Conservation (phyloP, 2,888 invertebrate species). For the Hylaea fasciaria region DNA sequence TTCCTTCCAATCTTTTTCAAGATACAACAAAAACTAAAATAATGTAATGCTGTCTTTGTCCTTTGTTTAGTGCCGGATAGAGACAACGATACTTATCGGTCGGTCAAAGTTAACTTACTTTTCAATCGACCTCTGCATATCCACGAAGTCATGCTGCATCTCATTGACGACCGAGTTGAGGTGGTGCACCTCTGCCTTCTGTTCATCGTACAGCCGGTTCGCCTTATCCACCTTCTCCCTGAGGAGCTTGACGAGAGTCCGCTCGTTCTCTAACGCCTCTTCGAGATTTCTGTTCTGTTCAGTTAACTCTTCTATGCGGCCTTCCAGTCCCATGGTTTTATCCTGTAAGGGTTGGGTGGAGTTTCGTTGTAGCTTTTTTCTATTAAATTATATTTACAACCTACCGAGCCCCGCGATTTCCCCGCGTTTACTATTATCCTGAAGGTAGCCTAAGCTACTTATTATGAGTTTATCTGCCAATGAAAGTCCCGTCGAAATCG, state of each 20-base stretch:
- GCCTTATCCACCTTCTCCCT: slow-evolving; percentile 80
- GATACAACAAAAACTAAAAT: too few species aligned
- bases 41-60: too few species aligned
- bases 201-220: slow-evolving; percentile 78
- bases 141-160: slow-evolving; percentile 74
- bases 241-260: slow-evolving; percentile 79
- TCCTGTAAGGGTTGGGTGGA: slow-evolving; percentile 60
- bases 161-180: slow-evolving; percentile 72
- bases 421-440: too few species aligned
- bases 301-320: slow-evolving; percentile 75
- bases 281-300: slow-evolving; percentile 79
- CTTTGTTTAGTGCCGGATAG: too few species aligned
- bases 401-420: too few species aligned
- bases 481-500: too few species aligned
- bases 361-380: background rate
- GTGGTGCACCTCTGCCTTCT: slow-evolving; percentile 77
- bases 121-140: slow-evolving; percentile 74
- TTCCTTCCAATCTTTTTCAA: too few species aligned
- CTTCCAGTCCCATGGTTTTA: slow-evolving; percentile 70
- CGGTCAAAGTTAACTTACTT: slow-evolving; percentile 71
- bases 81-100: too few species aligned
- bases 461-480: too few species aligned
- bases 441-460: too few species aligned
- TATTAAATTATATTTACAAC: too few species aligned
- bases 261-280: slow-evolving; percentile 82